Evolutionary conservation across 1,140 invertebrate genomes (phyloP), one percentile per base, ranked within the genome.

Genomic region (Melitaea cinxia): DNA sequence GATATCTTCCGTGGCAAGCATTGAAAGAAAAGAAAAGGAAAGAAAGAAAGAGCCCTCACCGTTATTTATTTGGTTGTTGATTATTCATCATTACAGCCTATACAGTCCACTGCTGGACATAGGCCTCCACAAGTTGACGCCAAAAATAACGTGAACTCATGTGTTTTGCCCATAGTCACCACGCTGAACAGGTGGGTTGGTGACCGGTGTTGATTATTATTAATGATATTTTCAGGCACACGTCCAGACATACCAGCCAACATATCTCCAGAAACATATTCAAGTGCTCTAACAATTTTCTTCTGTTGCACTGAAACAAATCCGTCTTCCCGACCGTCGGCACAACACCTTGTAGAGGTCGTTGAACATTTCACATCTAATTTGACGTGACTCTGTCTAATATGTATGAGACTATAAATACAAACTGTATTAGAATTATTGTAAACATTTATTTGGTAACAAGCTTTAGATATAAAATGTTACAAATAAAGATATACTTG

Each of bases 201-300:
- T n/a, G n/a, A n/a, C n/a, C n/a, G n/a, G n/a, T n/a, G 2, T 26
- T 26, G 6, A 26, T 4, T 26, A 2, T 6, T 26, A 2, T 2
- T 26, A 26, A 26, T 4, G 6, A 4, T 6, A 26, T 64, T 53
- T 86, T 10, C 69, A 93, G 94, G 94, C 21, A 95, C 94, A 2
- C 88, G 95, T 0, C 95, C 95, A 47, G 82, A 91, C 1, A 74
- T 96, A 30, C 95, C 95, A 0, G 92, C 92, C n/a, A 92, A 94
- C 68, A 91, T 94, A 28, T 88, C 94, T 2, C 91, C 91, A 49
- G 73, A 90, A 26, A 90, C 92, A 35, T 97, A 96, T 81, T 91
- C 92, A 30, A 83, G 87, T 17, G 90, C 96, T 1, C 88, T 96
- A 4, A 92, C 95, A 63, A 67, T 96, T 58, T 96, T 96, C 86